Conservation (phyloP, 2,113 vertebrate genomes). For the Synchiropus splendidus region DNA sequence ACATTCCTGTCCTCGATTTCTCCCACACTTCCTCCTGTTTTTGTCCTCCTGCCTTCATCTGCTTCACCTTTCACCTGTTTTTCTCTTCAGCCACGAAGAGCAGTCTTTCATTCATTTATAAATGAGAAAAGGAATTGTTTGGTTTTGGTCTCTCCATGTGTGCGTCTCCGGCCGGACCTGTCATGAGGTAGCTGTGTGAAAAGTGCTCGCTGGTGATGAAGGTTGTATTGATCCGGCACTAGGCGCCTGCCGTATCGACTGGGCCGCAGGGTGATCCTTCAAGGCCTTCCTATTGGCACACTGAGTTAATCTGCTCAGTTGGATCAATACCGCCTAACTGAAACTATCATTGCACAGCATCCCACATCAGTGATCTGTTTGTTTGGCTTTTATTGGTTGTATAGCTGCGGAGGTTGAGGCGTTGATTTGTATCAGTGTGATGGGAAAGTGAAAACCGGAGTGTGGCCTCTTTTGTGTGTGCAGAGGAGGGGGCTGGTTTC, state of each 20-base stretch:
- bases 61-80: slow-evolving; percentile 1
- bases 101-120: slow-evolving; percentile 1
- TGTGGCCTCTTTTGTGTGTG: slow-evolving; percentile 17
- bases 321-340: slow-evolving; percentile 59
- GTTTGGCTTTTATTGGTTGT: slow-evolving; percentile 39
- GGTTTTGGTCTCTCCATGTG: slow-evolving; percentile 1
- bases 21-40: slow-evolving; percentile 16
- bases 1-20: slow-evolving; percentile 29
- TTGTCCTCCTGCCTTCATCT: slow-evolving; percentile 14
- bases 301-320: slow-evolving; percentile 62
- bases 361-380: slow-evolving; percentile 42
- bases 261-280: slow-evolving; percentile 52
- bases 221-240: slow-evolving; percentile 53
- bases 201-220: slow-evolving; percentile 52
- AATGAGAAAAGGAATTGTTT: slow-evolving; percentile 9
- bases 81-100: slow-evolving; percentile 1
- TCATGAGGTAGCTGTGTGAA: slow-evolving; percentile 32
- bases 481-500: slow-evolving; percentile 13
- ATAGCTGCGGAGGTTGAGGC: slow-evolving; percentile 29
- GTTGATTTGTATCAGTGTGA: slow-evolving; percentile 42
- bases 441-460: slow-evolving; percentile 17
- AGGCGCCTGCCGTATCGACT: slow-evolving; percentile 59
- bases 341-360: slow-evolving; percentile 58
- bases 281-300: slow-evolving; percentile 61
- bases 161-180: slow-evolving; percentile 13